Percentiles rank a stretch among this genome's conserved stretches.
phyloP scores from a whole-genome alignment of 2,797 vertebrate genomes.

The Rhabdophis nuchalis region DNA sequence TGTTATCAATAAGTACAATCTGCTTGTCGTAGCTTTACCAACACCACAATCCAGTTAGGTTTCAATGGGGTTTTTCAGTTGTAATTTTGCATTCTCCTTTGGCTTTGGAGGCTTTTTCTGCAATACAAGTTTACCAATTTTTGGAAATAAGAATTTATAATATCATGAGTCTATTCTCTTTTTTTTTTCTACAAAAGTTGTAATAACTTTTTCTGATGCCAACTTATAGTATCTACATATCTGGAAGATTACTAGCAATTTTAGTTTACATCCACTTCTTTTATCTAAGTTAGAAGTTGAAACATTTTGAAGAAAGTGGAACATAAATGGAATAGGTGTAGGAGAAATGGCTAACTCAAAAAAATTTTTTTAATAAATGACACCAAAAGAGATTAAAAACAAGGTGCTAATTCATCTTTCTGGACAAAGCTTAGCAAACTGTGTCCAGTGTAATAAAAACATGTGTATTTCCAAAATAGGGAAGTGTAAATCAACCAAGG shows the following conservation, averaged over 20 bases:
- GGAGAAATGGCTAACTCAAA: neutral
- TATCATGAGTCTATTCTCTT: neutral
- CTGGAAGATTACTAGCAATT: neutral
- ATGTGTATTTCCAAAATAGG: neutral
- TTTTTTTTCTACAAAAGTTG: neutral
- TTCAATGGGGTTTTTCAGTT: neutral
- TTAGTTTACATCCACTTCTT: neutral
- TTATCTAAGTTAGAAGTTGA: neutral
- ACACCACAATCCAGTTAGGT: neutral
- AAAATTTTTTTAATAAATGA: neutral
- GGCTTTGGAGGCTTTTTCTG: neutral
- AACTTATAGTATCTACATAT: neutral
- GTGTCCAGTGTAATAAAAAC: neutral
- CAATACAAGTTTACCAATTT: neutral
- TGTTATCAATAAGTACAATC: neutral
- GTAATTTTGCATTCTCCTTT: neutral
- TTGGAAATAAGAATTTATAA: neutral
- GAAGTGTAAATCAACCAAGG: neutral
- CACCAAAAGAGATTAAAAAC: neutral
- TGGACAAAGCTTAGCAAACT: neutral
- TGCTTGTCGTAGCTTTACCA: neutral
- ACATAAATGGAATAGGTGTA: neutral
- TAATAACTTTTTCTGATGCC: neutral
- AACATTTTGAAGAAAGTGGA: neutral
- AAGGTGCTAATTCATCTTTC: neutral